Percentiles rank a stretch among this genome's conserved stretches.
Evolutionary conservation across 2,797 vertebrate genomes (phyloP).

Genomic region (Trachurus trachurus): DNA sequence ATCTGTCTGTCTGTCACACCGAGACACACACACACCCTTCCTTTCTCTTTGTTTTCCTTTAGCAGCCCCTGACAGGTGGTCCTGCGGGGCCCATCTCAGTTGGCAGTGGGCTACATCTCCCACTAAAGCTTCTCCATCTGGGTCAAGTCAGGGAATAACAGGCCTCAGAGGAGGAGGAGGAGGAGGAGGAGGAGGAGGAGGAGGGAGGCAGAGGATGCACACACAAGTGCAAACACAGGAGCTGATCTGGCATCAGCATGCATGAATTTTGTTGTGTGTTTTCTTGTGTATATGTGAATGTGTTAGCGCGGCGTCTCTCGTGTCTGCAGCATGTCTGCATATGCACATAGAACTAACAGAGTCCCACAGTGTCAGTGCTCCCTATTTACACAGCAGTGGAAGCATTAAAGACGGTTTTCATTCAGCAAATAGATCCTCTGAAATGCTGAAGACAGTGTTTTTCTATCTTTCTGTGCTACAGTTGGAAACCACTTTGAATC

Average conservation of each 20-base stretch:
- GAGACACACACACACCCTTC: slow-evolving; percentile 38
- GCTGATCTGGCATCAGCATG: slow-evolving; percentile 32
- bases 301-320: background rate
- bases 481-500: slow-evolving; percentile 46
- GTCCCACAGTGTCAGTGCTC: slow-evolving; percentile 6
- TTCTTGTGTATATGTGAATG: background rate
- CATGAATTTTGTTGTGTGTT: slow-evolving; percentile 28
- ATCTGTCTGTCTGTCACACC: slow-evolving; percentile 1
- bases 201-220: slow-evolving; percentile 13
- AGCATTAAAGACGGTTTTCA: slow-evolving; percentile 54
- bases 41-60: slow-evolving; percentile 59
- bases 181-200: too few species aligned
- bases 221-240: slow-evolving; percentile 17
- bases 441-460: slow-evolving; percentile 33
- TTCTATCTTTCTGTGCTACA: slow-evolving; percentile 25
- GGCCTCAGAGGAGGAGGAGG: slow-evolving; percentile 56
- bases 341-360: background rate
- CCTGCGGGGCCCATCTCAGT: slow-evolving; percentile 73
- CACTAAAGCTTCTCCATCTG: slow-evolving; percentile 75
- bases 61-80: slow-evolving; percentile 75
- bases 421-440: slow-evolving; percentile 43
- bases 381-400: slow-evolving; percentile 56
- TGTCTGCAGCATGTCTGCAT: slow-evolving; percentile 1
- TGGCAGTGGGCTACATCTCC: slow-evolving; percentile 72
- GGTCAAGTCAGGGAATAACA: slow-evolving; percentile 73